Evolutionary conservation across 1,140 invertebrate species (phyloP).

Genomic region (Triops cancriformis): DNA sequence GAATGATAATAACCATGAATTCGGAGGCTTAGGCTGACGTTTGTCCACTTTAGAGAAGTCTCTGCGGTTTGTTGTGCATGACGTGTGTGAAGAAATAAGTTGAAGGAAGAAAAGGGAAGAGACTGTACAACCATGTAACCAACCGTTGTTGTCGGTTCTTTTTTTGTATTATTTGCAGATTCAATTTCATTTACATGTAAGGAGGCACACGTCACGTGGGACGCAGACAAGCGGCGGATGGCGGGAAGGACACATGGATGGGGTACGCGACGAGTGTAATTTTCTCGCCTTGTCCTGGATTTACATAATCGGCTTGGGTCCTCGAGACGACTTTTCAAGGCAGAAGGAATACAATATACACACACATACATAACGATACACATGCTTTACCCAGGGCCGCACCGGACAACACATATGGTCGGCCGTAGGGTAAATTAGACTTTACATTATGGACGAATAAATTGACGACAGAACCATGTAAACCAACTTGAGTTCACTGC

Average conservation of each 20-base stretch:
- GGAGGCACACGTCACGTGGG: constrained; percentile 6
- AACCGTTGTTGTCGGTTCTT: neutral
- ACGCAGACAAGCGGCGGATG: neutral
- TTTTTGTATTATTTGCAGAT: constrained; percentile 20
- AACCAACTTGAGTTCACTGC: too few relatives aligned
- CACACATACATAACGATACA: neutral
- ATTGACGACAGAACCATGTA: too few relatives aligned
- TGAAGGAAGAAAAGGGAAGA: too few relatives aligned
- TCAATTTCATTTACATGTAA: constrained; percentile 28
- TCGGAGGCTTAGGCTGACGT: too few relatives aligned
- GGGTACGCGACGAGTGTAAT: constrained; percentile 5
- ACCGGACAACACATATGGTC: neutral
- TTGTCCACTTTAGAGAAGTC: too few relatives aligned
- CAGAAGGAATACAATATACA: neutral
- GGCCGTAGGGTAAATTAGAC: neutral
- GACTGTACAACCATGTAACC: neutral
- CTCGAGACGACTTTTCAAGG: neutral
- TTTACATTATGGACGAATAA: neutral
- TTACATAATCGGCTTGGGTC: constrained; percentile 9
- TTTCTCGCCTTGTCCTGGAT: neutral
- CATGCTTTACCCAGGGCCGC: neutral
- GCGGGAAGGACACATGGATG: neutral
- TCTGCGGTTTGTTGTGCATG: too few relatives aligned
- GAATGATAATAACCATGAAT: too few relatives aligned
- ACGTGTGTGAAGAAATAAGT: too few relatives aligned